These are phyloP conservation scores for Emydoidea blandingii DNA, from an alignment of 2,797 vertebrate species.

Conservation along the genomic window DNA sequence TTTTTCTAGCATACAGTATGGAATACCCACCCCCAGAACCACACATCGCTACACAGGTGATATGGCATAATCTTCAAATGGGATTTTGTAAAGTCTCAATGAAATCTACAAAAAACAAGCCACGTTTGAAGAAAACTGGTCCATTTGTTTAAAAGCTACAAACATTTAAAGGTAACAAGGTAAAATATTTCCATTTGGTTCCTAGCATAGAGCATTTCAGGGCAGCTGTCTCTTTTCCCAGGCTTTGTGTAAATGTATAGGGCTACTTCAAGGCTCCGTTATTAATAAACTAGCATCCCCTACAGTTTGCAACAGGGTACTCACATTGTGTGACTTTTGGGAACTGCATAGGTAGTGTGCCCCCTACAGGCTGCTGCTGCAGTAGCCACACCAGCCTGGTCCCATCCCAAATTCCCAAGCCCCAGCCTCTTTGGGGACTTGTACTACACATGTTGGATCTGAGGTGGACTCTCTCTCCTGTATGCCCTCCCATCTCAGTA, in stretches of 20 bases:
- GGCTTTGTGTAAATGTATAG: fast-evolving
- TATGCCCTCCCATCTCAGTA: too few species aligned
- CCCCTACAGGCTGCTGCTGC: neutral
- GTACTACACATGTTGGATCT: neutral
- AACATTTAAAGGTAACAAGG: neutral
- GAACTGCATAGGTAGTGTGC: neutral
- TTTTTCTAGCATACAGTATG: fast-evolving
- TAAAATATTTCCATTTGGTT: neutral
- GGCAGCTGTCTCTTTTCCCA: neutral
- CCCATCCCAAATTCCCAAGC: fast-evolving
- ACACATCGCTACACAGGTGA: neutral
- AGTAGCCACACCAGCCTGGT: fast-evolving
- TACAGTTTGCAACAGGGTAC: neutral
- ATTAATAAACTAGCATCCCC: neutral
- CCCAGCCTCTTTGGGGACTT: neutral
- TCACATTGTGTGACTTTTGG: fast-evolving
- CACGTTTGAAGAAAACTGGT: neutral
- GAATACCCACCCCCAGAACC: neutral
- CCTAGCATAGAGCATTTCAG: fast-evolving
- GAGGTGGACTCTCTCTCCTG: neutral
- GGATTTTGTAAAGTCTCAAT: neutral
- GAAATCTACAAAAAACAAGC: neutral
- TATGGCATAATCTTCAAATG: neutral
- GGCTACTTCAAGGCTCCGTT: neutral
- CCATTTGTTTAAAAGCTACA: neutral